Percentiles rank a stretch among this genome's conserved stretches.
These are phyloP conservation scores for Apamea anceps DNA, from an alignment of 2,888 invertebrate genomes.

Conservation along the genomic window DNA sequence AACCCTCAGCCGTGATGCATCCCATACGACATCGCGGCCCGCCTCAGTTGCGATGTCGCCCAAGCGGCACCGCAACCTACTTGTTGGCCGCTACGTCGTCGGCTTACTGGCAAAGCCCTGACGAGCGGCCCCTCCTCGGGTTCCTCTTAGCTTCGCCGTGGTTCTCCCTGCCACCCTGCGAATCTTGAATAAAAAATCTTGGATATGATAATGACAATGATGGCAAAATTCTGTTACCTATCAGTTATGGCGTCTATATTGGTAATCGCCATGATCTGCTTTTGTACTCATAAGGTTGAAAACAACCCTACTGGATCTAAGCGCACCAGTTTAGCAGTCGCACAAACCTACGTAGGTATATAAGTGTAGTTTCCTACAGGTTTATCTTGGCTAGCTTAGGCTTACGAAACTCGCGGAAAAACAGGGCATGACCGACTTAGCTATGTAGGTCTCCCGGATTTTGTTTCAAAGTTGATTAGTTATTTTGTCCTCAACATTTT, in stretches of 20 bases:
- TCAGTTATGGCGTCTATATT: background rate
- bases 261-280: background rate
- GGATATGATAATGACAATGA: background rate
- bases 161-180: too few relatives aligned
- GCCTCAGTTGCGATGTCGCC: too few relatives aligned
- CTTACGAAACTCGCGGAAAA: conserved; percentile 47
- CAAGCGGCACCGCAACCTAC: too few relatives aligned
- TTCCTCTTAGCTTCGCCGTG: too few relatives aligned
- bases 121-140: too few relatives aligned
- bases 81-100: too few relatives aligned
- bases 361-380: conserved; percentile 16
- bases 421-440: conserved; percentile 52
- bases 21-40: too few relatives aligned
- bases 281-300: background rate
- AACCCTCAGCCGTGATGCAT: too few relatives aligned
- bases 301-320: background rate
- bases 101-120: too few relatives aligned
- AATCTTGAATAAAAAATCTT: conserved; percentile 3
- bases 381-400: conserved; percentile 32
- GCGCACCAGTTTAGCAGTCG: background rate
- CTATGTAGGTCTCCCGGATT: conserved; percentile 26
- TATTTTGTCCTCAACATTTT: conserved; percentile 22
- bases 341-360: background rate
- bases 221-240: background rate
- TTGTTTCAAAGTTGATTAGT: conserved; percentile 35